Base-by-base conservation (phyloP, 2,888 invertebrate species). In the Lochmaea capreae region DNA sequence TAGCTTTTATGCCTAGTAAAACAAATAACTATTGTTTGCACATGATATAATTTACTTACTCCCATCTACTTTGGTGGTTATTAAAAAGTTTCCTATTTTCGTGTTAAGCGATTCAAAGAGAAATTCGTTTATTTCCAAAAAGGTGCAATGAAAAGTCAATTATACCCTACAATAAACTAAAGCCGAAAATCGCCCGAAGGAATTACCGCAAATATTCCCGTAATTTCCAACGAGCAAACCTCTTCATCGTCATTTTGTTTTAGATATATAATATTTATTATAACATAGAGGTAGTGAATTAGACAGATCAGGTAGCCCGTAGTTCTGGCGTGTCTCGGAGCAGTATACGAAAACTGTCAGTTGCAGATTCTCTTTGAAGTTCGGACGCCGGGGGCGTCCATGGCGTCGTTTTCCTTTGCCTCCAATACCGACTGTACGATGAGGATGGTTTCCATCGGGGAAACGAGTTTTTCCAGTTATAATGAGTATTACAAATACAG, bases 311-410 rank as follows among this genome's bases (percentile, higher is more conserved):
- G 79, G 79, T 80, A 78, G 79, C 78, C 77, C 67, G 74, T 75
- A 73, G 76, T 78, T 78, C 70, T 76, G 76, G 79, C 76, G 77
- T 78, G 74, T 79, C 81, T 80, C 72, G 75, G 79, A 79, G 81
- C 68, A 52, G 57, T 80, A 79, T 80, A 80, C 81, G 78, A 77
- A 80, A 81, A 79, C 82, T 82, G 82, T 83, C 83, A 83, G 81
- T 80, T 82, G 78, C 83, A 83, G 82, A 78, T 73, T 79, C 81
- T 80, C 83, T 83, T 83, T 83, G 83, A 83, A 82, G 82, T 83
- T 78, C 79, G 66, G 46, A 58, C 65, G 71, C 65, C 58, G 65
- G 46, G 71, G 65, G 71, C 70, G 70, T 63, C 57, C 52, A 57
- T n/a, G 58, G 65, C 71, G 71, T 71, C 71, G 65, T 26, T 58